Conservation (phyloP, 1,140 invertebrate species). For the Meteorus sp. region DNA sequence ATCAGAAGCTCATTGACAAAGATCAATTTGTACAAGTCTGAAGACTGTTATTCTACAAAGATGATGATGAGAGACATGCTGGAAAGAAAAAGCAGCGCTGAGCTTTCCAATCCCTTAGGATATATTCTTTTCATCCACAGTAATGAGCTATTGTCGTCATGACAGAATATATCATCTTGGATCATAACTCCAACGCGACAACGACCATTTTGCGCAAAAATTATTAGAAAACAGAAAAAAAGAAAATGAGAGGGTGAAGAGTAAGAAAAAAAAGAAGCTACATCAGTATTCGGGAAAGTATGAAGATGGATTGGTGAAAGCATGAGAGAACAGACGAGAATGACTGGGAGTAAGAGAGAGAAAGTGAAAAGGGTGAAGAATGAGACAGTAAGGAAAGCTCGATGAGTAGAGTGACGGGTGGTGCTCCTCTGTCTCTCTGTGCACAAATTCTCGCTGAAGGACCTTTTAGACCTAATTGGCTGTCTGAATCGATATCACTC, state of each 20-base stretch:
- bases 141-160: background rate
- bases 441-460: constrained; percentile 48
- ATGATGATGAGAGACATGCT: background rate
- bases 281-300: too few species aligned
- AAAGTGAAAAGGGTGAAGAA: background rate
- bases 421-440: constrained; percentile 28
- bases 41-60: too few species aligned
- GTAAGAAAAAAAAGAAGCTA: background rate
- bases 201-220: background rate
- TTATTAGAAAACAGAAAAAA: constrained; percentile 26
- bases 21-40: too few species aligned
- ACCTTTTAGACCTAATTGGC: constrained; percentile 58
- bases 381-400: constrained; percentile 8
- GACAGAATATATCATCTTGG: background rate
- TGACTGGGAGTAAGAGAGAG: too few species aligned
- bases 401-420: constrained; percentile 24
- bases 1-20: too few species aligned
- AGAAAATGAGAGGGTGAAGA: constrained; percentile 20
- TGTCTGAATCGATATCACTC: constrained; percentile 55
- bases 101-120: background rate
- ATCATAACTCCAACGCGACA: too few species aligned
- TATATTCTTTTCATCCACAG: background rate
- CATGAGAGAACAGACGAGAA: constrained; percentile 29
- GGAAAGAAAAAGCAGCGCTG: background rate
- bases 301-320: constrained; percentile 23